These are phyloP conservation scores for Centropyge bicolor DNA, from an alignment of 2,797 vertebrate genomes.

Conservation along the genomic window DNA sequence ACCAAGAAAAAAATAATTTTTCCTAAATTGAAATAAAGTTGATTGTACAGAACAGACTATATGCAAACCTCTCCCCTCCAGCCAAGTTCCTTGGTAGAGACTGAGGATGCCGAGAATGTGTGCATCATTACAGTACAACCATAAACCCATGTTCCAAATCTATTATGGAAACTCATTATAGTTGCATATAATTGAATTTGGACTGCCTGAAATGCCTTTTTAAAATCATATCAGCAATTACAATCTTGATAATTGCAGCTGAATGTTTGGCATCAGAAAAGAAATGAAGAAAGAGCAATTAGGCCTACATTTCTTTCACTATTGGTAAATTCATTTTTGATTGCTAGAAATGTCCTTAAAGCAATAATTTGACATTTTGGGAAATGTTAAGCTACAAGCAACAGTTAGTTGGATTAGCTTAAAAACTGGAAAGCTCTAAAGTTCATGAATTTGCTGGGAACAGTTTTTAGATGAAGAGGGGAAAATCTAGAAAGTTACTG, in stretches of 20 bases:
- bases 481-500: neutral
- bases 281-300: too few species aligned
- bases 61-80: neutral
- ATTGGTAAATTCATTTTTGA: neutral
- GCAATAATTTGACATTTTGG: neutral
- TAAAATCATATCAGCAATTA: neutral
- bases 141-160: neutral
- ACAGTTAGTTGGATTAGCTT: neutral
- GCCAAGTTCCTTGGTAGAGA: neutral
- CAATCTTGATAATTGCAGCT: neutral
- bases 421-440: slow-evolving; percentile 3
- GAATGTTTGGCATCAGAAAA: neutral
- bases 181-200: neutral
- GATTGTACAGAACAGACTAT: neutral
- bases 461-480: neutral
- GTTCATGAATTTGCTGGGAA: neutral
- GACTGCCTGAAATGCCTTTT: neutral
- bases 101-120: neutral
- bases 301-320: neutral
- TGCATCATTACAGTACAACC: neutral
- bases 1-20: neutral
- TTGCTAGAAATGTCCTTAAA: neutral
- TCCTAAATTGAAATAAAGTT: neutral
- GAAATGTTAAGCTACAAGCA: neutral
- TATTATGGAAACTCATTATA: neutral